Base-by-base conservation (phyloP, 2,797 vertebrate species). In the Oryzias dopingdopingensis region DNA sequence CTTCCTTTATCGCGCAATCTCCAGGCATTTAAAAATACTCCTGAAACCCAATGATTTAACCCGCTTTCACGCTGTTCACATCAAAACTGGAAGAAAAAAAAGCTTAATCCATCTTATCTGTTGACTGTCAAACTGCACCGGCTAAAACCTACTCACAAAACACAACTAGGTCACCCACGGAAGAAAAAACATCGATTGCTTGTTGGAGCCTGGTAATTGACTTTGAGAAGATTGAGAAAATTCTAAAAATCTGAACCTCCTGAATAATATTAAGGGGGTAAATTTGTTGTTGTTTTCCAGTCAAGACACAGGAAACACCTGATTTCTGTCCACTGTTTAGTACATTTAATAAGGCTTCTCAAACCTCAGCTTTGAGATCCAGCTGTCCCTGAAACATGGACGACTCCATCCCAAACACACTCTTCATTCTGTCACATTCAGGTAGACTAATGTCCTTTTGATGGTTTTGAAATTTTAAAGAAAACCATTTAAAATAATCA, bases 101-200 rank as follows among this genome's bases (percentile, higher is more conserved):
- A 91, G 84, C 91, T 92, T 93, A 93, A 93, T 93, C 92, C 92
- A 93, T 93, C 91, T 93, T 93, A 93, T 93, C 92, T 91, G 92
- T 92, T 92, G 90, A 92, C 92, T 93, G 92, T 93, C 92, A 93
- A 93, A 93, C 91, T 90, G 91, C 89, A 89, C 87, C 61, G 77
- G 90, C 92, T 93, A 92, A 93, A 92, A 92, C 92, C 91, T 92
- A 90, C 92, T 93, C 89, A 92, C 88, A 92, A 93, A 93, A 93
- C 90, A 93, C 92, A 93, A 92, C 90, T 93, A 90, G 92, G 92
- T 93, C 92, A 92, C 90, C 87, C 84, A 89, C 89, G 85, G 65
- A 80, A 84, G 51, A 65, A 74, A 83, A 59, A 76, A 57, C 49
- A 62, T 84, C 88, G 78, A 87, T 91, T 90, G 76, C 82, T 79